Evolutionary conservation across 2,113 vertebrate genomes (phyloP), one percentile per base, ranked within the genome.

Genomic region (Ursus arctos): DNA sequence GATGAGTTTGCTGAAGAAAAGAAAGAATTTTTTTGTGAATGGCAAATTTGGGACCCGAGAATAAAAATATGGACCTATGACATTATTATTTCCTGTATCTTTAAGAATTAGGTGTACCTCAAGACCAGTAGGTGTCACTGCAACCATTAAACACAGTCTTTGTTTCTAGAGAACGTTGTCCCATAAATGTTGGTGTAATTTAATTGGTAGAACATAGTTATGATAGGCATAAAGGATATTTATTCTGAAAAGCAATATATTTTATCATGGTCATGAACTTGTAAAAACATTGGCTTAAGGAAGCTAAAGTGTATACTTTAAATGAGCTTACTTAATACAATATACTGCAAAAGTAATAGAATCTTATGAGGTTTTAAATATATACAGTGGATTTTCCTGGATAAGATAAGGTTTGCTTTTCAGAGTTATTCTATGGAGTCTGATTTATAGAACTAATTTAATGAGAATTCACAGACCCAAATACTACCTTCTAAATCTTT

Each of bases 111-210:
- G 90, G 83, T 88, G 92, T 94, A 55, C 16, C 83, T 98, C 49
- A 57, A 95, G 57, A 96, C 98, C 98, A 99, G 99, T 97, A 99
- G 99, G 97, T 99, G 99, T 99, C 99, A 98, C 98, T 98, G 88
- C 92, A 98, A 91, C 96, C 99, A 98, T 97, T 98, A 97, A 97
- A 94, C 97, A 98, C 91, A 95, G 31, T n/a, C 61, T 61, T 74
- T 92, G 36, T 88, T 91, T 33, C 96, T 72, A 22, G 53, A 80
- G 87, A 91, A 90, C 91, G 12, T 69, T 91, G 69, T 94, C 95
- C 77, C 93, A 89, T 95, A 80, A 96, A 95, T 69, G 90, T 93
- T 91, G 86, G 43, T 98, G 31, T 63, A 95, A 97, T 97, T 98
- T 97, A 97, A 98, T 96, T 94, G 97, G 85, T 97, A 95, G 96